Conservation (phyloP, 2,888 invertebrate species). For the Oscheius sp. region DNA sequence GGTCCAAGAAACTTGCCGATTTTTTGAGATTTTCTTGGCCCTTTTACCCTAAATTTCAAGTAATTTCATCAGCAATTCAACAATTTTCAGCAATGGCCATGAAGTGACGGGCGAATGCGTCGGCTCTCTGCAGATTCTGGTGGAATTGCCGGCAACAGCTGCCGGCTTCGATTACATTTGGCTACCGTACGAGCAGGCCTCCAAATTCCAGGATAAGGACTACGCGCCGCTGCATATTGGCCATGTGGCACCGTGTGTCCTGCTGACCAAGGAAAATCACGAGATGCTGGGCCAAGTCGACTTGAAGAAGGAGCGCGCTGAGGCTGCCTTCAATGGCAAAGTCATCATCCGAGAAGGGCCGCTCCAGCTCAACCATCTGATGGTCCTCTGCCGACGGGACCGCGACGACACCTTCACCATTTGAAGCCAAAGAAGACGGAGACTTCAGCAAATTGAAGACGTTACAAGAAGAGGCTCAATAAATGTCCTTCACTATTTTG, state of each 20-base stretch:
- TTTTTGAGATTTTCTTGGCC: too few relatives aligned
- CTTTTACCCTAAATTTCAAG: too few relatives aligned
- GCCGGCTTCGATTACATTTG: conserved; percentile 59
- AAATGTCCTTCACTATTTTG: neutral
- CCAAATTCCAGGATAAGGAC: conserved; percentile 53
- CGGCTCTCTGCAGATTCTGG: conserved; percentile 53
- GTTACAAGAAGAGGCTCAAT: neutral
- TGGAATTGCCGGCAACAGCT: conserved; percentile 45
- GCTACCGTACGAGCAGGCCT: conserved; percentile 49
- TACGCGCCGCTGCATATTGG: conserved; percentile 57
- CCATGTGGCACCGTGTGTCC: conserved; percentile 54
- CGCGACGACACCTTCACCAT: conserved; percentile 57
- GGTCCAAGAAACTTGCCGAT: too few relatives aligned
- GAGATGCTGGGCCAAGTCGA: conserved; percentile 51
- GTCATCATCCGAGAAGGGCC: conserved; percentile 50
- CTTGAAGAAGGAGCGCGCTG: conserved; percentile 56
- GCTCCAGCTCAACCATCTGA: conserved; percentile 45
- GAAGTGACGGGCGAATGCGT: conserved; percentile 53
- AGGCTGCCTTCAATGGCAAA: conserved; percentile 44
- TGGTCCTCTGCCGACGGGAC: conserved; percentile 57
- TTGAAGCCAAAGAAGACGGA: conserved; percentile 35
- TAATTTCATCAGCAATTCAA: too few relatives aligned
- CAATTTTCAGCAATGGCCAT: conserved; percentile 38
- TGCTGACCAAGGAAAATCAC: conserved; percentile 44
- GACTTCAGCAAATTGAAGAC: neutral